These are phyloP conservation scores for Penaeus chinensis DNA, from an alignment of 1,140 invertebrate species.

Conservation along the genomic window DNA sequence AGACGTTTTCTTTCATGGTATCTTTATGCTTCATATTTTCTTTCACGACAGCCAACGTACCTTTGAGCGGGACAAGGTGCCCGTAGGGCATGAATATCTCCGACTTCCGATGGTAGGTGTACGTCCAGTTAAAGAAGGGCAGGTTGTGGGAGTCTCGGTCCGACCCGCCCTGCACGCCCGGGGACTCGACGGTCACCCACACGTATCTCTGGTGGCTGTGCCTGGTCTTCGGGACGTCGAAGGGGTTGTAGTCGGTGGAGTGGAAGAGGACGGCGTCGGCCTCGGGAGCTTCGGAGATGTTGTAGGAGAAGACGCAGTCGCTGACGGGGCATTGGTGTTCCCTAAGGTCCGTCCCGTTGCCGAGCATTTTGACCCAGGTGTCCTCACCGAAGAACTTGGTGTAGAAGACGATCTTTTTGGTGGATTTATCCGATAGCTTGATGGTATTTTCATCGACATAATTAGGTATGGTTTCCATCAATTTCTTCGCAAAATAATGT, in stretches of 20 bases:
- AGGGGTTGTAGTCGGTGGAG: background rate
- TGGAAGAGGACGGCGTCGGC: slow-evolving; percentile 8
- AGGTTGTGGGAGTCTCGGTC: no score
- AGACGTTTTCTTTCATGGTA: no score
- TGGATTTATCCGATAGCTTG: background rate
- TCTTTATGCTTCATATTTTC: no score
- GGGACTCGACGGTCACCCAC: background rate
- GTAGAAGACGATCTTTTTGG: background rate
- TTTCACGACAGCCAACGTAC: no score
- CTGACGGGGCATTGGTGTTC: background rate
- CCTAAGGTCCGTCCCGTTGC: background rate
- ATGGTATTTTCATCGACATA: background rate
- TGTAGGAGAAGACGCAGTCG: slow-evolving; percentile 21
- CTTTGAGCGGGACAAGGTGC: background rate
- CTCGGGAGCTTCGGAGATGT: background rate
- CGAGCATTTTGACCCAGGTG: background rate
- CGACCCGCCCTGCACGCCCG: background rate
- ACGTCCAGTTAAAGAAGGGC: slow-evolving; percentile 6
- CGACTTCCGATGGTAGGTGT: background rate
- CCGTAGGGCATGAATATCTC: background rate
- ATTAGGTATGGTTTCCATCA: background rate
- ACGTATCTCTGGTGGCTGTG: background rate
- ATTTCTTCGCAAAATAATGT: background rate
- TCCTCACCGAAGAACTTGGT: background rate
- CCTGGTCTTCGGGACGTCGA: background rate